Conservation (phyloP, 2,797 vertebrate genomes). For the Otus scops region DNA sequence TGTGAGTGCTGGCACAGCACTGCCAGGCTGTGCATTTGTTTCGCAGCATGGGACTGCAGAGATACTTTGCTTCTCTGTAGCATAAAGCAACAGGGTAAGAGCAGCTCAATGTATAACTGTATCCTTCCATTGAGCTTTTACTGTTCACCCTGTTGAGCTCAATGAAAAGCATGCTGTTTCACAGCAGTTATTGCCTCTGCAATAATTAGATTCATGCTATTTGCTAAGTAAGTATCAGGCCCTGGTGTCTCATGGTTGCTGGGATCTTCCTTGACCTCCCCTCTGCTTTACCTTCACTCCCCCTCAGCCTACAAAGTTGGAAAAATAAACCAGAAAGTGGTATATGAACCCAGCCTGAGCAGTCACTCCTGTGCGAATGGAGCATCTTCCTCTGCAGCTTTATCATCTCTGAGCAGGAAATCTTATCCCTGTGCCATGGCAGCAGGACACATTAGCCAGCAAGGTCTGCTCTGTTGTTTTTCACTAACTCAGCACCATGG, state of each 20-base stretch:
- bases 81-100: background rate
- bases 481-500: background rate
- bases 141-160: background rate
- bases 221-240: constrained; percentile 34
- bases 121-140: background rate
- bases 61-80: background rate
- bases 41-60: accelerated
- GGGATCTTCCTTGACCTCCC: background rate
- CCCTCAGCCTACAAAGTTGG: background rate
- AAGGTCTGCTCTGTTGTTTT: background rate
- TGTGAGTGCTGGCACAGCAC: background rate
- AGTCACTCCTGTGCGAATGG: background rate
- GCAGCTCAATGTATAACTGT: background rate
- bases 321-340: background rate
- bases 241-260: background rate
- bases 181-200: constrained; percentile 6
- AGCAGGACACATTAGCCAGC: background rate
- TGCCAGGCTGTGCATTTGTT: background rate
- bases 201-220: background rate
- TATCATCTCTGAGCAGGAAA: background rate
- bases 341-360: background rate
- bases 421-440: background rate
- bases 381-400: background rate
- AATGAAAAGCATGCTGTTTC: constrained; percentile 26
- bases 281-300: background rate